Base-by-base conservation (phyloP, 2,888 invertebrate species). In the Falcaria lacertinaria region DNA sequence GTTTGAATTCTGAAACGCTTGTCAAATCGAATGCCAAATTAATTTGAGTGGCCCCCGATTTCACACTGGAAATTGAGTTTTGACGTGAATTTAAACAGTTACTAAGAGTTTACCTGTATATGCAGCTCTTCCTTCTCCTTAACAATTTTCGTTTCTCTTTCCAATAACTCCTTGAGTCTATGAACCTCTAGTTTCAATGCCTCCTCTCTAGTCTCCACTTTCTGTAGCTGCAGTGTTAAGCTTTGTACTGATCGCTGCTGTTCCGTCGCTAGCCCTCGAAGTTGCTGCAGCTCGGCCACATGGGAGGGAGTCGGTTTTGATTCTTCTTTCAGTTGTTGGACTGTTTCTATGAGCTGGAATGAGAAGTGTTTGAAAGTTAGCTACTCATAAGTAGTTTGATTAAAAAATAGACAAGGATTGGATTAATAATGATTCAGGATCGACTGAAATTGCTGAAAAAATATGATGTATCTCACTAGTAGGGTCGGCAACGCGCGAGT, bases 191-290 rank as follows among this genome's bases (percentile, higher is more conserved):
- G 56, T 43, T 87, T 83, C 33, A 89, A 51, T 0, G 88, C 87
- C 35, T 90, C 89, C 49, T 93, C 93, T 6, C 87, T 75, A 0
- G 87, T 84, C 60, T 89, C 86, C 34, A 80, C 76, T 7, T 64
- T 57, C 48, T 88, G 92, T 39, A 92, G 84, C 59, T 92, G 91
- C 1, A 83, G 56, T 0, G 80, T 82, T 33, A 93, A 81, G 0
- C 89, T 77, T 51, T 91, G 86, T 2, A 93, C 80, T 0, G 90
- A 82, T 1, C 87, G 82, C 61, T 92, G 92, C 55, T 93, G 92
- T 46, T 93, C 92, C 0, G 90, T 75, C 0, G 90, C 91, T 13
- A 91, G 56, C 0, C 91, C 91, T 35, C 87, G 61, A 0, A 89
- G 59, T 34, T 88, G 87, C 7, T 80, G 75, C 0, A 88, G 63